phyloP scores from a whole-genome alignment of 23 tunicate species.

The Diplosoma virens region DNA sequence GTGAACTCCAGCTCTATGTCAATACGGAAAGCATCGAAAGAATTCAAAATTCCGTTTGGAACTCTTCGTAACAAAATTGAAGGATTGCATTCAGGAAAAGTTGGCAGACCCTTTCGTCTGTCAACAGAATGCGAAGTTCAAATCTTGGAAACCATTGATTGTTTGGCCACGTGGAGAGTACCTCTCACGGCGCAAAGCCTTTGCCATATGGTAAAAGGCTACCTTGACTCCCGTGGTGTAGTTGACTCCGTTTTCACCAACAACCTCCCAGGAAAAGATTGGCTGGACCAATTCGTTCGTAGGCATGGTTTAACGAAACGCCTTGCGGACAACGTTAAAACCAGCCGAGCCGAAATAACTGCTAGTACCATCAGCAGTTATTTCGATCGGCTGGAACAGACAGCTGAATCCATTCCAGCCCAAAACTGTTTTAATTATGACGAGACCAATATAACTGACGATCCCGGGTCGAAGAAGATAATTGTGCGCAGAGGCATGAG shows the following conservation, averaged over 20 bases:
- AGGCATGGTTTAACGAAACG: slow-evolving; percentile 10
- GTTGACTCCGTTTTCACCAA: background rate
- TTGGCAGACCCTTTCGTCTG: slow-evolving; percentile 28
- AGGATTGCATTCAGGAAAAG: background rate
- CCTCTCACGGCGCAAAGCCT: background rate
- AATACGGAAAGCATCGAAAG: slow-evolving; percentile 8
- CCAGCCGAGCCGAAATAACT: slow-evolving; percentile 4
- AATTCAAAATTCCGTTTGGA: slow-evolving; percentile 12
- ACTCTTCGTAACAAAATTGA: slow-evolving; percentile 4
- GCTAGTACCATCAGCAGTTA: slow-evolving; percentile 1
- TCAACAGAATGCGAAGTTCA: slow-evolving; percentile 6
- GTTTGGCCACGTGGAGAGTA: slow-evolving; percentile 9
- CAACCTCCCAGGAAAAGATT: slow-evolving; percentile 9
- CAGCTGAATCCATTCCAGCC: slow-evolving; percentile 1
- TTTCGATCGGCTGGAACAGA: background rate
- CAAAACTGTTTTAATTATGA: slow-evolving; percentile 20
- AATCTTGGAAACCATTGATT: background rate
- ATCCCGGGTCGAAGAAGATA: slow-evolving; percentile 11
- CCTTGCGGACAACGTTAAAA: slow-evolving; percentile 16
- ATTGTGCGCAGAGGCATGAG: slow-evolving; percentile 9
- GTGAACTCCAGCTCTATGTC: background rate
- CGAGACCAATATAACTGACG: slow-evolving; percentile 15
- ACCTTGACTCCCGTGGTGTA: background rate
- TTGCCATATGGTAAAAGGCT: background rate
- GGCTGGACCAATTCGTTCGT: background rate